phyloP scores from a whole-genome alignment of 2,797 vertebrate genomes.

The Poecilia gillii region DNA sequence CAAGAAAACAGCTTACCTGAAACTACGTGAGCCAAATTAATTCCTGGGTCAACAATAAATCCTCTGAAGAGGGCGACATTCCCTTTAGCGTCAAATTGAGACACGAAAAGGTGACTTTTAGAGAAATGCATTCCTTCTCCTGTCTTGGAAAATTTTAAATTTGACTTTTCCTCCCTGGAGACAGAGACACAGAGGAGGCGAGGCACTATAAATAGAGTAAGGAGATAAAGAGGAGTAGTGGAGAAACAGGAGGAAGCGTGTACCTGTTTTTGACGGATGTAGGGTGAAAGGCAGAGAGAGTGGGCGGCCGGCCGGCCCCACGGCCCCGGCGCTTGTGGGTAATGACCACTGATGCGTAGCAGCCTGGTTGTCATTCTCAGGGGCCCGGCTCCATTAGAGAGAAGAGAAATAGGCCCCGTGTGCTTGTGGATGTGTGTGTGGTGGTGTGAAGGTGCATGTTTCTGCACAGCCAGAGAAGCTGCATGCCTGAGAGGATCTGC shows the following conservation, averaged over 20 bases:
- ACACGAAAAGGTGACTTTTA: not conserved
- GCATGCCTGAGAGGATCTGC: conserved; percentile 37
- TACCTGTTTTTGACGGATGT: conserved; percentile 69
- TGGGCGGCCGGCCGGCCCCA: conserved; percentile 43
- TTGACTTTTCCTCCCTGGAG: conserved; percentile 34
- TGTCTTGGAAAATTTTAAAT: conserved; percentile 16
- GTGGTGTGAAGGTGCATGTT: conserved; percentile 18
- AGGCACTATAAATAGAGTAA: conserved; percentile 1
- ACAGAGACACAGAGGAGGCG: conserved; percentile 7
- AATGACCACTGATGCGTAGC: conserved; percentile 69
- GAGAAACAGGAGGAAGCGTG: conserved; percentile 28
- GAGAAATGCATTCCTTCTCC: not conserved
- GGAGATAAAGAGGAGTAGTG: conserved; percentile 13
- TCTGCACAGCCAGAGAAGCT: conserved; percentile 9
- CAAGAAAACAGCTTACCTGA: conserved; percentile 29
- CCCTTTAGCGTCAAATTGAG: conserved; percentile 18
- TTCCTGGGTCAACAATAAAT: conserved; percentile 38
- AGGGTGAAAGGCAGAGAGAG: conserved; percentile 67
- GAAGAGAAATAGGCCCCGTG: conserved; percentile 43
- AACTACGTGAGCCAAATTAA: conserved; percentile 22
- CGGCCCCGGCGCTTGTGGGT: conserved; percentile 65
- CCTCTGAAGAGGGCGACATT: not conserved
- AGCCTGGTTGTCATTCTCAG: conserved; percentile 68
- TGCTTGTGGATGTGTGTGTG: conserved; percentile 17
- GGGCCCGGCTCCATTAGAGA: conserved; percentile 69